Percentiles rank a stretch among this genome's conserved stretches.
phyloP scores from a whole-genome alignment of 2,113 vertebrate genomes.

The Tachuris rubrigastra region DNA sequence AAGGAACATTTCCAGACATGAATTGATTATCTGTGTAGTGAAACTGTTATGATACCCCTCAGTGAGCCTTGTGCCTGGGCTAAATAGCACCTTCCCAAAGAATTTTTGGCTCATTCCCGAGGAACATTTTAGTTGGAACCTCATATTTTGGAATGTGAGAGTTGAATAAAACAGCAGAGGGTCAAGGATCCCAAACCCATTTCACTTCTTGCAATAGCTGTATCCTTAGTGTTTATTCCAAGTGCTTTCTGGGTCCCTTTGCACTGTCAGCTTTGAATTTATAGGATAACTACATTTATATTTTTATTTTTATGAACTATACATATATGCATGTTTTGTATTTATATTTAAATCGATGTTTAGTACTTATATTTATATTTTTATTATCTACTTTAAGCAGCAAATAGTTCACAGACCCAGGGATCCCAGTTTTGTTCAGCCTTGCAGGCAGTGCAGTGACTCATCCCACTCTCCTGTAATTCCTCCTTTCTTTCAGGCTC shows the following conservation, averaged over 20 bases:
- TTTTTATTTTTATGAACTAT: not conserved
- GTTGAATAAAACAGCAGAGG: not conserved
- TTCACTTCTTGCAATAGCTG: not conserved
- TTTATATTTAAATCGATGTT: not conserved
- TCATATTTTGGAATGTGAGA: not conserved
- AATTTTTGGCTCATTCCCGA: not conserved
- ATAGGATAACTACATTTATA: not conserved
- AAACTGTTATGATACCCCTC: not conserved
- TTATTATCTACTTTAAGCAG: not conserved
- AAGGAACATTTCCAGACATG: not conserved
- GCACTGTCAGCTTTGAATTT: not conserved
- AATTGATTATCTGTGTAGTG: accelerated
- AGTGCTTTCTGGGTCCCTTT: not conserved
- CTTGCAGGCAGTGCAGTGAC: not conserved
- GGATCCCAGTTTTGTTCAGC: not conserved
- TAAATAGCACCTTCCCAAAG: not conserved
- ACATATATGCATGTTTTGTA: not conserved
- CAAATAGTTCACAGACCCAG: not conserved
- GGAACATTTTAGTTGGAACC: not conserved
- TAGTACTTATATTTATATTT: not conserved
- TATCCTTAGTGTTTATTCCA: not conserved
- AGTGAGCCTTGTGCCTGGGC: not conserved
- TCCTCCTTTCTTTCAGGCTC: not conserved
- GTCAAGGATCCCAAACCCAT: not conserved
- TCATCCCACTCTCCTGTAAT: not conserved